These are phyloP conservation scores for Drosophila tropicalis DNA, from an alignment of 1,140 invertebrate species.

Conservation along the genomic window DNA sequence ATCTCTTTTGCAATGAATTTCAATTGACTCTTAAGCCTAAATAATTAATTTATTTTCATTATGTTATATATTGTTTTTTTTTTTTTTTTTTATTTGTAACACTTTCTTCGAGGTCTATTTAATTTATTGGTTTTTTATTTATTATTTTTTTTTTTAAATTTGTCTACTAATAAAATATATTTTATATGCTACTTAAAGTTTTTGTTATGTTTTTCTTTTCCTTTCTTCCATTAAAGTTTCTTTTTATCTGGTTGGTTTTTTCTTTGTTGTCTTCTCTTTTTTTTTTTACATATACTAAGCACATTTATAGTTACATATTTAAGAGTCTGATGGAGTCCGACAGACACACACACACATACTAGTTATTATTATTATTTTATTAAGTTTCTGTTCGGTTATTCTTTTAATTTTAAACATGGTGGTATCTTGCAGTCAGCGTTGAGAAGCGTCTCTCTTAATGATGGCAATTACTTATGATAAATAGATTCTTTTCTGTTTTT, in stretches of 20 bases:
- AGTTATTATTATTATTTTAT: slow-evolving; percentile 42
- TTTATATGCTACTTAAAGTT: slow-evolving; percentile 56
- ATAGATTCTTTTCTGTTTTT: not conserved
- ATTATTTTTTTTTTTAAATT: slow-evolving; percentile 59
- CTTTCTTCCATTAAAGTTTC: slow-evolving; percentile 5
- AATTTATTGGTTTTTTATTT: slow-evolving; percentile 38
- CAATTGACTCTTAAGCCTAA: slow-evolving; percentile 73
- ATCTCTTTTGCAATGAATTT: slow-evolving; percentile 34
- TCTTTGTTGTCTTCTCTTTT: not conserved
- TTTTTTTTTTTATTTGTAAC: slow-evolving; percentile 33
- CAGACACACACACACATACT: slow-evolving; percentile 38
- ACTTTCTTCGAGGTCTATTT: slow-evolving; percentile 35
- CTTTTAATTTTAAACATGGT: slow-evolving; percentile 72
- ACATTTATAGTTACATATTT: slow-evolving; percentile 30
- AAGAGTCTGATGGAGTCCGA: slow-evolving; percentile 47
- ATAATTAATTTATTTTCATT: slow-evolving; percentile 53
- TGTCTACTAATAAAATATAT: slow-evolving; percentile 80
- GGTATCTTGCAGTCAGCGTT: slow-evolving; percentile 83
- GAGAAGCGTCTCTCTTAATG: slow-evolving; percentile 75
- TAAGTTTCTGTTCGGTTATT: slow-evolving; percentile 41
- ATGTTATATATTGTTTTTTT: slow-evolving; percentile 6
- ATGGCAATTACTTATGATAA: slow-evolving; percentile 56
- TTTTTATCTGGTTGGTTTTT: not conserved
- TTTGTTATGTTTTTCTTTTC: slow-evolving; percentile 17
- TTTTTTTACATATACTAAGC: slow-evolving; percentile 51